These are phyloP conservation scores for Rhingia campestris DNA, from an alignment of 2,888 invertebrate genomes.

Conservation along the genomic window DNA sequence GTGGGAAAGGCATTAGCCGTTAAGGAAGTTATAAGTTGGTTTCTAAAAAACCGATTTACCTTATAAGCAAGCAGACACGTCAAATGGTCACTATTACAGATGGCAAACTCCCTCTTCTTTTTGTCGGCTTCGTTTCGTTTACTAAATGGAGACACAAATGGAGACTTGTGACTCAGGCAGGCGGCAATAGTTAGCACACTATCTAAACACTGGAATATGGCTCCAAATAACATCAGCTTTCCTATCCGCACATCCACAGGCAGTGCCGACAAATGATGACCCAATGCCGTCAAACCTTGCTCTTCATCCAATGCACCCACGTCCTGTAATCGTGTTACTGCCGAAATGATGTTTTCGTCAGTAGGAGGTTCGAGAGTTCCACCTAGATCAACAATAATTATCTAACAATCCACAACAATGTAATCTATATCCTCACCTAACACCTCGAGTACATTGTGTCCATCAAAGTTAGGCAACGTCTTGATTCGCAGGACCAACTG, in stretches of 20 bases:
- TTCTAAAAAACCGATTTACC: slow-evolving; percentile 83
- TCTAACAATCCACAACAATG: background rate
- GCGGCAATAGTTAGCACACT: slow-evolving; percentile 95
- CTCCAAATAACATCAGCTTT: slow-evolving; percentile 95
- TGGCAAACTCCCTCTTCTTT: slow-evolving; percentile 89
- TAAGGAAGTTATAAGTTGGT: too few relatives aligned
- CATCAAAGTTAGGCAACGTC: slow-evolving; percentile 84
- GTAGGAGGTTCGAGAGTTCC: slow-evolving; percentile 90
- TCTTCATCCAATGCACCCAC: slow-evolving; percentile 91
- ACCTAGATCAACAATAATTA: slow-evolving; percentile 80
- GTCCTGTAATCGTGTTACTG: slow-evolving; percentile 88
- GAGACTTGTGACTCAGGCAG: slow-evolving; percentile 90
- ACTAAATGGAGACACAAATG: slow-evolving; percentile 89
- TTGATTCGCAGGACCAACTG: slow-evolving; percentile 90
- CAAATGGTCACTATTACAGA: slow-evolving; percentile 94
- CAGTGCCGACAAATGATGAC: slow-evolving; percentile 92
- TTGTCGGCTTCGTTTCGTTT: slow-evolving; percentile 88
- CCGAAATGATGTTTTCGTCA: slow-evolving; percentile 87
- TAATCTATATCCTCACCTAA: slow-evolving; percentile 73
- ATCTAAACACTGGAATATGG: slow-evolving; percentile 95
- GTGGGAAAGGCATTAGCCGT: too few relatives aligned
- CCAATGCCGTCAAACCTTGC: slow-evolving; percentile 91
- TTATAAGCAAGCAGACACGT: slow-evolving; percentile 93
- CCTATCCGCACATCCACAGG: slow-evolving; percentile 96
- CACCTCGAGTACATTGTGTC: slow-evolving; percentile 78